Percentiles rank a stretch among this genome's conserved stretches.
Conservation (phyloP, 2,797 vertebrate species). For the Spizella passerina region DNA sequence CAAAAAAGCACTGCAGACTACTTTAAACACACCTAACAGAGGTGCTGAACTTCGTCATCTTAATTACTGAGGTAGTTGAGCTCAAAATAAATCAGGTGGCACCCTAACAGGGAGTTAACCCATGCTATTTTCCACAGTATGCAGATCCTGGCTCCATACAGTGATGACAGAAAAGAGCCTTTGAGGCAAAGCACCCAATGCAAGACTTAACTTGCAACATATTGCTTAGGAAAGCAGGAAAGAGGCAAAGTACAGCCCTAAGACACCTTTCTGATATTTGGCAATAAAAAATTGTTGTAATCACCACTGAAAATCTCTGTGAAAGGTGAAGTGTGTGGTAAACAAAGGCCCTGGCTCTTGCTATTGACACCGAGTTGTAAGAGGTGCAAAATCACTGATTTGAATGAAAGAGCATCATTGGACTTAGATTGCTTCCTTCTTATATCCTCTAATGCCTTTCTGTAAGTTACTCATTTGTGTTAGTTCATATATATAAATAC, state of each 20-base stretch:
- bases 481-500: background rate
- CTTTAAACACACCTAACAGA: background rate
- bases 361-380: background rate
- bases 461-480: background rate
- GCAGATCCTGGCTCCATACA: background rate
- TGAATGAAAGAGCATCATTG: background rate
- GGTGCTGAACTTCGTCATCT: background rate
- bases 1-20: background rate
- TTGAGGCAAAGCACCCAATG: background rate
- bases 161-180: background rate
- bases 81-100: background rate
- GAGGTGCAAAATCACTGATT: background rate
- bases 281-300: background rate
- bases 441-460: background rate
- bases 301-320: background rate
- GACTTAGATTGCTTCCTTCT: background rate
- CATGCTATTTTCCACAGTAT: fast-evolving
- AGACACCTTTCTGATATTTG: background rate
- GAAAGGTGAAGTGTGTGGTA: background rate
- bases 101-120: background rate
- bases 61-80: background rate
- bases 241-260: background rate
- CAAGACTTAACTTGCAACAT: background rate
- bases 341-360: background rate
- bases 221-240: background rate